phyloP scores from a whole-genome alignment of 2,888 invertebrate genomes.

The Lypha dubia region DNA sequence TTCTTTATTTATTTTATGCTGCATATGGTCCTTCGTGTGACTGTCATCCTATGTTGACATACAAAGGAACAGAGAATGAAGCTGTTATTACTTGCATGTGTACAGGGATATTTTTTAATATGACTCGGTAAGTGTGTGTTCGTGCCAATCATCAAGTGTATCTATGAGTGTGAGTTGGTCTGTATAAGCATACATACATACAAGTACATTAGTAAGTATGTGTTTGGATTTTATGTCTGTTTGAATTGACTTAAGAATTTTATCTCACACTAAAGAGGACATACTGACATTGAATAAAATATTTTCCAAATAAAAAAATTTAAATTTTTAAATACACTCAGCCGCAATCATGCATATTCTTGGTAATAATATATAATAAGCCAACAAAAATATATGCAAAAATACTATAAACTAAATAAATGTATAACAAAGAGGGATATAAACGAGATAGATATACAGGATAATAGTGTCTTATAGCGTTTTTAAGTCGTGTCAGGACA shows the following conservation, averaged over 20 bases:
- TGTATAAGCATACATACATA: no score
- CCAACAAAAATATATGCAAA: conserved; percentile 27
- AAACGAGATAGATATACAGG: conserved; percentile 18
- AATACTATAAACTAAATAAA: conserved; percentile 18
- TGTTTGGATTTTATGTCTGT: not conserved
- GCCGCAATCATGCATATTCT: conserved; percentile 15
- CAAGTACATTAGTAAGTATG: no score
- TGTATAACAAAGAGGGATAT: conserved; percentile 7
- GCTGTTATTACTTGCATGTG: conserved; percentile 11
- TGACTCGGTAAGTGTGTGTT: not conserved
- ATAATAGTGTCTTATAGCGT: conserved; percentile 67
- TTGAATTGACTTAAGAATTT: conserved; percentile 63
- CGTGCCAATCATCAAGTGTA: not conserved
- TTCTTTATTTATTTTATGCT: conserved; percentile 48
- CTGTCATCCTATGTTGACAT: conserved; percentile 41
- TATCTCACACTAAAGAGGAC: conserved; percentile 46
- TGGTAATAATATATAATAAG: conserved; percentile 45
- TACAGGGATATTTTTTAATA: not conserved
- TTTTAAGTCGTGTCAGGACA: conserved; percentile 71
- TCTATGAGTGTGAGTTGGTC: not conserved
- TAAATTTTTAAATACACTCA: no score
- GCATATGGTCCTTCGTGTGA: conserved; percentile 35
- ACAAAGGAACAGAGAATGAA: conserved; percentile 17
- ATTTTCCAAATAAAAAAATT: not conserved
- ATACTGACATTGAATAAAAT: conserved; percentile 29